Evolutionary conservation across 2,797 vertebrate genomes (phyloP).

Genomic region (Erithacus rubecula): DNA sequence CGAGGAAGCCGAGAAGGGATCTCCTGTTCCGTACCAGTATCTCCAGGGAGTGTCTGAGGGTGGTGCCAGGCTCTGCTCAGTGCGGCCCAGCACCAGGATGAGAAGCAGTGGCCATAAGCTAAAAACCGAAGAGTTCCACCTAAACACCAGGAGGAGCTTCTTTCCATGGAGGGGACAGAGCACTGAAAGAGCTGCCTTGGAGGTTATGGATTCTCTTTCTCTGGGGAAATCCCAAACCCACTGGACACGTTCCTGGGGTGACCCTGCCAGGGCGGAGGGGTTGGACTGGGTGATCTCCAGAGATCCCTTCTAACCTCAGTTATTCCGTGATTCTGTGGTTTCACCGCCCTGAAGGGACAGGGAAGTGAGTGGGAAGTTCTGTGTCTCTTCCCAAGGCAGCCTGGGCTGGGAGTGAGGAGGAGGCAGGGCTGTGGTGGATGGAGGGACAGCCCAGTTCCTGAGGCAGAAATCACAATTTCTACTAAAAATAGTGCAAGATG

Average conservation of each 20-base stretch:
- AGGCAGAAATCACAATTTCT: rapidly evolving
- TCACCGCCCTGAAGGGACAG: neutral
- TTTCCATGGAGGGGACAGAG: neutral
- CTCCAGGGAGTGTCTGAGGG: neutral
- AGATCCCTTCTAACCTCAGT: neutral
- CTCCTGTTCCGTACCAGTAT: rapidly evolving
- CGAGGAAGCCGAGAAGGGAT: neutral
- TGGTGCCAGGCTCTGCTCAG: neutral
- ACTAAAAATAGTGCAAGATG: rapidly evolving
- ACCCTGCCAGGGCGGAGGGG: neutral
- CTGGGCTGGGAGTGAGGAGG: neutral
- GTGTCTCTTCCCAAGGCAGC: neutral
- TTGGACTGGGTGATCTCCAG: neutral
- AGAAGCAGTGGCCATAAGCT: neutral
- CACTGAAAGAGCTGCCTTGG: neutral
- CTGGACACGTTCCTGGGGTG: neutral
- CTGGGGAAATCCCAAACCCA: neutral
- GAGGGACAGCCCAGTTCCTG: neutral
- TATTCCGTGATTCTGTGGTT: neutral
- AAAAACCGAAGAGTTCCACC: neutral
- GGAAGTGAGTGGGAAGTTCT: neutral
- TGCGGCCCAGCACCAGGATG: neutral
- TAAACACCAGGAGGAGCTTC: neutral
- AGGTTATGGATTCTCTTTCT: neutral
- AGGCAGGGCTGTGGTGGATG: neutral